Percentiles rank a stretch among this genome's conserved stretches.
Conservation (phyloP, 2,888 invertebrate species). For the Disparrhopalites patrizii region DNA sequence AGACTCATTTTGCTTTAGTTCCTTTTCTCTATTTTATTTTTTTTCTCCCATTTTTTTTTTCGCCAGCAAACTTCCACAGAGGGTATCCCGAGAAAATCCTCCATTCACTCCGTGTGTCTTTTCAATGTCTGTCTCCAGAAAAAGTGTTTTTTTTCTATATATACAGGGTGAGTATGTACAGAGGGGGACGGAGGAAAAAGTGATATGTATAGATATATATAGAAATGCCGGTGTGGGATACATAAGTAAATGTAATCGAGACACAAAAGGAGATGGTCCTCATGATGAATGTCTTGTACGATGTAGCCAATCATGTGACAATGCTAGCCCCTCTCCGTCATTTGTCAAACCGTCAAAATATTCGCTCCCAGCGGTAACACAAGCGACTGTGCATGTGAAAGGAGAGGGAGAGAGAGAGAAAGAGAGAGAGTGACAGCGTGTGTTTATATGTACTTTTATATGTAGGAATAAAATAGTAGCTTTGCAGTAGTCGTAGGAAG, state of each 20-base stretch:
- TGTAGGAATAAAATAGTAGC: too few relatives aligned
- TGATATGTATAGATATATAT: too few relatives aligned
- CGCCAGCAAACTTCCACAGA: neutral
- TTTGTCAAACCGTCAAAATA: conserved; percentile 47
- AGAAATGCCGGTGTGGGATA: neutral
- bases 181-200: too few relatives aligned
- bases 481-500: too few relatives aligned
- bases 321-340: conserved; percentile 44
- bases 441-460: too few relatives aligned
- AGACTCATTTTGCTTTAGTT: conserved; percentile 6
- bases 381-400: conserved; percentile 5
- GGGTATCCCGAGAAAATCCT: too few relatives aligned
- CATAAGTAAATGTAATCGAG: conserved; percentile 23
- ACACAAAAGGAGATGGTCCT: conserved; percentile 33
- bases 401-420: neutral
- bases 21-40: conserved; percentile 5
- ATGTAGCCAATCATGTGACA: conserved; percentile 48
- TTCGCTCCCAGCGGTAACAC: conserved; percentile 30
- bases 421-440: neutral
- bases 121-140: neutral
- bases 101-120: neutral
- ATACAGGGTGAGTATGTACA: too few relatives aligned
- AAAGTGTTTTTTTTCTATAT: neutral
- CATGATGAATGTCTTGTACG: conserved; percentile 46
- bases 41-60: neutral